A percentile compares a stretch with the other conserved stretches of the same genome.
These are phyloP conservation scores for Stenopsyche tienmushanensis DNA, from an alignment of 1,140 invertebrate genomes.

Conservation along the genomic window DNA sequence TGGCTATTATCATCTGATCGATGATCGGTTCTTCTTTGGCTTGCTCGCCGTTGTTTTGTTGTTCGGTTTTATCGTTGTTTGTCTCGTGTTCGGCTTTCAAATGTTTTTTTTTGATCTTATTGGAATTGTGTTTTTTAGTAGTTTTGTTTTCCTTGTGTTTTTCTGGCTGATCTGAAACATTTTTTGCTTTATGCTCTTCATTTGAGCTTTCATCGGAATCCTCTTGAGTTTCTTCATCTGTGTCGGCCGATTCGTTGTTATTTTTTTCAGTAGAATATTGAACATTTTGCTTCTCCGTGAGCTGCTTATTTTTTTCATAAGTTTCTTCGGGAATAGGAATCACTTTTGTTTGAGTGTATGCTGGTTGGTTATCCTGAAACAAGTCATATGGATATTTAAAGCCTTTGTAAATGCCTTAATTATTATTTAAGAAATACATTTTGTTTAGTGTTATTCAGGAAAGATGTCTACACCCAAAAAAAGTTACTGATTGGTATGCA, in stretches of 20 bases:
- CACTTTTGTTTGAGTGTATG: slow-evolving; percentile 30
- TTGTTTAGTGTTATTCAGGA: too few relatives aligned
- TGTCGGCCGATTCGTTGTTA: slow-evolving; percentile 27
- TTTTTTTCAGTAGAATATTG: slow-evolving; percentile 20
- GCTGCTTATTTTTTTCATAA: slow-evolving; percentile 23
- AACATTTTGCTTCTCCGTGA: slow-evolving; percentile 11
- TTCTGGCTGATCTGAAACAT: slow-evolving; percentile 41
- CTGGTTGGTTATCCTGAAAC: slow-evolving; percentile 28
- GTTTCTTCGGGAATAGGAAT: slow-evolving; percentile 14
- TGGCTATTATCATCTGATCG: slow-evolving; percentile 33
- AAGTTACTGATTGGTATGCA: too few relatives aligned
- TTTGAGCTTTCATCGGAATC: slow-evolving; percentile 45
- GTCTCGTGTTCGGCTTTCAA: slow-evolving; percentile 44
- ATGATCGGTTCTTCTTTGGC: slow-evolving; percentile 17
- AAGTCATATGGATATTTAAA: background rate
- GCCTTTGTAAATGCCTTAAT: too few relatives aligned
- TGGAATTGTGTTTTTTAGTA: slow-evolving; percentile 41
- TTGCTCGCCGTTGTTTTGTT: slow-evolving; percentile 20
- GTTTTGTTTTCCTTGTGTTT: slow-evolving; percentile 40
- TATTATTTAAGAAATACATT: too few relatives aligned
- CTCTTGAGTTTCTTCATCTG: slow-evolving; percentile 38
- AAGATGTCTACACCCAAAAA: too few relatives aligned
- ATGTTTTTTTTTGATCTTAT: slow-evolving; percentile 44
- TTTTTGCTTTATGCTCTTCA: slow-evolving; percentile 39
- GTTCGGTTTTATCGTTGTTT: slow-evolving; percentile 21